Base-by-base conservation (phyloP, 2,888 invertebrate genomes). In the Scaptomyza reducta region DNA sequence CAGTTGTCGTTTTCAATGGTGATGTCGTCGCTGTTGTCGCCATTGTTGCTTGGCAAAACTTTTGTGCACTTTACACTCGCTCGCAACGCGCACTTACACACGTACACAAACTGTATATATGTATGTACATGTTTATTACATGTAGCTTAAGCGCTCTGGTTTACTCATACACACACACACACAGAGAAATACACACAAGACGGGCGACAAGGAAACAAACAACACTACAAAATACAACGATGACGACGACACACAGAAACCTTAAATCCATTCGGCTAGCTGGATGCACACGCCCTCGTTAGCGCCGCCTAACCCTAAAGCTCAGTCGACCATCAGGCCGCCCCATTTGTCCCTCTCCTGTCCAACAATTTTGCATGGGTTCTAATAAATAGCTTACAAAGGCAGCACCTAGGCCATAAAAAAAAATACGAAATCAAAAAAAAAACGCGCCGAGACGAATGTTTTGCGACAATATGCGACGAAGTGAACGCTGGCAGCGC, bases 61-160 rank as follows among this genome's bases (percentile, higher is more conserved):
- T 75, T 79, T 77, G 82, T 82, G 85, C 82, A 82, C 83, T 82
- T 82, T 82, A 78, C 85, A 82, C 82, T 82, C 85, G 70, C 81
- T 70, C 81, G 56, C 45, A 22, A 22, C 22, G 22, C 22, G 56
- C 44, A 45, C 44, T 50, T 31, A 45, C 35, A 56, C 56, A 56
- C 13, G 14, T 40, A 33, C 14, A 38, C 42, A 38, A 10, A 53
- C n/a, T n/a, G n/a, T n/a, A n/a, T n/a, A n/a, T n/a, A n/a, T n/a
- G n/a, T n/a, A n/a, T n/a, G n/a, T n/a, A n/a, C n/a, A n/a, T n/a
- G n/a, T n/a, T n/a, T n/a, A n/a, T n/a, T n/a, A n/a, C n/a, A n/a
- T n/a, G n/a, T n/a, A n/a, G n/a, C n/a, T n/a, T n/a, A n/a, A n/a
- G n/a, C n/a, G n/a, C n/a, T n/a, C n/a, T n/a, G n/a, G n/a, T n/a